A percentile compares a stretch with the other conserved stretches of the same genome.
Evolutionary conservation across 2,113 vertebrate species (phyloP).

Genomic region (Puma concolor): DNA sequence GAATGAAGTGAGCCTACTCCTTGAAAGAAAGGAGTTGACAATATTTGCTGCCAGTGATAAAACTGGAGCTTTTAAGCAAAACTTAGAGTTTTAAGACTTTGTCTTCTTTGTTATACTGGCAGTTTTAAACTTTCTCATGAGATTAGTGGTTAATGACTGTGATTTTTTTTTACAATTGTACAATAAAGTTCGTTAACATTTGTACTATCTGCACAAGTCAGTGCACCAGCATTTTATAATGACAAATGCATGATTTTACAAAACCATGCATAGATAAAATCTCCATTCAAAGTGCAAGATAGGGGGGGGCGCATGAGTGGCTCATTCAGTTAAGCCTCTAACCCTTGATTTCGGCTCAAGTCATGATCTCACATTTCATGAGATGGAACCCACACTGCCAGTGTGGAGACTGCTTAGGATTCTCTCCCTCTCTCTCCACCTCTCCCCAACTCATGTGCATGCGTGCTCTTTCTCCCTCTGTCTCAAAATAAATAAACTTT

Average conservation of each 20-base stretch:
- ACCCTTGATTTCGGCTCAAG: no score
- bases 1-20: neutral
- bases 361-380: no score
- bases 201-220: neutral
- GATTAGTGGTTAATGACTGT: neutral
- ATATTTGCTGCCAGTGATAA: neutral
- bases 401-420: no score
- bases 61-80: neutral
- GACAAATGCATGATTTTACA: neutral
- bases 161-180: neutral
- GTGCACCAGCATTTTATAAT: neutral
- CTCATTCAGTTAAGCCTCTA: no score
- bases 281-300: neutral
- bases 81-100: neutral
- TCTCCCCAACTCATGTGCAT: no score
- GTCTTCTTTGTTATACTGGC: neutral
- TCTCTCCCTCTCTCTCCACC: no score
- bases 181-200: neutral
- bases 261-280: neutral
- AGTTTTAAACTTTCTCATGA: neutral
- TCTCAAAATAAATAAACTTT: no score
- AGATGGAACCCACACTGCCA: no score
- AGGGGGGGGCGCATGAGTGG: neutral
- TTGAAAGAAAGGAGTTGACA: neutral
- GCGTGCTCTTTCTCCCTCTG: no score